Base-by-base conservation (phyloP, 2,113 vertebrate species). In the Peromyscus leucopus region DNA sequence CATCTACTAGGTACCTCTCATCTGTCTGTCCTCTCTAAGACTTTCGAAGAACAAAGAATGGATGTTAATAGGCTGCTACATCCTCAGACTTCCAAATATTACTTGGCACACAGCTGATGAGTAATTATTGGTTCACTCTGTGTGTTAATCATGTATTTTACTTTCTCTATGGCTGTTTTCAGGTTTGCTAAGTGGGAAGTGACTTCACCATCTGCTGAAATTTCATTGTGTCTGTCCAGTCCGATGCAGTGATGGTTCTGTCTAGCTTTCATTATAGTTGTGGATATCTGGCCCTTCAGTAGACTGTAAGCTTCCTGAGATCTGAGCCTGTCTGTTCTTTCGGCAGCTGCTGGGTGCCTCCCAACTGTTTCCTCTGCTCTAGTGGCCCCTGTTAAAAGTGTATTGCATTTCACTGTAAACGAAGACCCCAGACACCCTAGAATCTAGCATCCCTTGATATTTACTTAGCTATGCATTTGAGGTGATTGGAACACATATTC, bases 101-200 rank as follows among this genome's bases (percentile, higher is more conserved):
- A 65, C 22, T 33, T 89, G 71, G 3, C 39, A 80, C 65, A 46
- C 4, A 76, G 9, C 3, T 51, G 46, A 12, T 7, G 72, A 42
- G 46, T 82, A 63, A 69, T 11, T 79, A 22, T 21, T 55, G 33
- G 55, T 22, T 61, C 72, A 39, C n/a, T 89, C 69, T 57, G 21
- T n/a, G 51, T 39, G 79, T 93, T 89, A 55, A 51, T 83, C 72
- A 55, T 79, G 13, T 46, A 16, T 93, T 94, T 96, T 36, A 15
- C 5, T 79, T 61, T 76, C 33, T 75, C 76, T 42, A 5, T 42
- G 31, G 36, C 39, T 84, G 16, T 39, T 79, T 79, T 55, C 10
- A 83, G 57, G 16, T 80, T 69, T 92, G 17, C 16, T 13, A n/a
- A 28, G 55, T 65, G 75, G 42, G 39, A 69, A 31, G n/a, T 19